A percentile compares a stretch with the other conserved stretches of the same genome.
phyloP scores from a whole-genome alignment of 2,113 vertebrate genomes.

The Hemiprocne comata region DNA sequence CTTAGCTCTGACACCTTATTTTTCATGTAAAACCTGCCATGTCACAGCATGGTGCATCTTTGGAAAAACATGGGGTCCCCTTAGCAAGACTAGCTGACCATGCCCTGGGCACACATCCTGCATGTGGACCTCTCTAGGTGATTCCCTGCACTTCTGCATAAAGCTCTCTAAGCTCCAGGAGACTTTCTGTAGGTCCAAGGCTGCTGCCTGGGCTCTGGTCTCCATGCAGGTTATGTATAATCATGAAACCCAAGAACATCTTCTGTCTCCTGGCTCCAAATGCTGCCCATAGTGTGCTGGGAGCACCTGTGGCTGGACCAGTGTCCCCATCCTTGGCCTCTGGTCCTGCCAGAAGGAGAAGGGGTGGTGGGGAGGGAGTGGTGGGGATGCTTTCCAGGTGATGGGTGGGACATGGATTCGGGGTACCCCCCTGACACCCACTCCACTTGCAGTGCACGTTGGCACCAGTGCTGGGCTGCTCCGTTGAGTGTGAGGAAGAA shows the following conservation, averaged over 20 bases:
- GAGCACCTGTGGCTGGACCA: not conserved
- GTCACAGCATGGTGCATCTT: fast-evolving
- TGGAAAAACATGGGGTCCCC: not conserved
- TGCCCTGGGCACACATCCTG: not conserved
- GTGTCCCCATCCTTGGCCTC: not conserved
- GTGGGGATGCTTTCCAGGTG: fast-evolving
- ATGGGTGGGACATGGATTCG: not conserved
- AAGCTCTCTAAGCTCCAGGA: not conserved
- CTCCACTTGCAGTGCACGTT: not conserved
- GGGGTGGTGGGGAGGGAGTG: not conserved
- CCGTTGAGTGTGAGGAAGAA: not conserved
- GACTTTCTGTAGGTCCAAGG: not conserved
- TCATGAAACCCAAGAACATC: not conserved
- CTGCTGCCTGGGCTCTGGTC: not conserved
- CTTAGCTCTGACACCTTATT: fast-evolving
- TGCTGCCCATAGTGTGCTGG: fast-evolving
- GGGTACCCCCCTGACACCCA: not conserved
- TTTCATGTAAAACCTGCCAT: not conserved
- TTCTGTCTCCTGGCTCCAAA: not conserved
- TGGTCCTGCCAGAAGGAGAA: not conserved
- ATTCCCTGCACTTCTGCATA: not conserved
- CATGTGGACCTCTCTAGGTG: not conserved
- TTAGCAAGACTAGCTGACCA: not conserved
- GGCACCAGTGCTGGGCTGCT: fast-evolving
- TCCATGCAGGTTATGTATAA: not conserved